A percentile compares a stretch with the other conserved stretches of the same genome.
These are phyloP conservation scores for Zygogramma bicolorata DNA, from an alignment of 2,888 invertebrate species.

Conservation along the genomic window DNA sequence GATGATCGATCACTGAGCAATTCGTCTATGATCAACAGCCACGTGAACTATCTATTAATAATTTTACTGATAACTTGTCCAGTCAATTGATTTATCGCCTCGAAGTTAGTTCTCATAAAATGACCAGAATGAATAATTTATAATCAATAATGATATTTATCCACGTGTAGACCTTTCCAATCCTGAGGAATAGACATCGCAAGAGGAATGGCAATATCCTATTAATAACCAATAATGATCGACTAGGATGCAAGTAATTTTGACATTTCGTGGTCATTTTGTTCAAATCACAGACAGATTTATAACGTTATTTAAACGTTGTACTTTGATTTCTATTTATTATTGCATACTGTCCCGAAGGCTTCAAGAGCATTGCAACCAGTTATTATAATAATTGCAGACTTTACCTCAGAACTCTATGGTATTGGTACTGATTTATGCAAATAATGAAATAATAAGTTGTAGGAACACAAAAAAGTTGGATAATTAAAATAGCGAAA, in stretches of 20 bases:
- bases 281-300: constrained; percentile 44
- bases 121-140: background rate
- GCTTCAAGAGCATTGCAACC: constrained; percentile 35
- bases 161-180: background rate
- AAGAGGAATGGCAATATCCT: background rate
- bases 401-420: constrained; percentile 14
- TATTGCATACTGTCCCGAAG: constrained; percentile 35
- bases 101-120: background rate
- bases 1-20: background rate
- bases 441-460: constrained; percentile 6
- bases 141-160: background rate
- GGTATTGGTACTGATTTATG: constrained; percentile 12
- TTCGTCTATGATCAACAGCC: background rate
- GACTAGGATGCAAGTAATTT: constrained; percentile 44
- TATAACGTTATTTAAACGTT: constrained; percentile 44
- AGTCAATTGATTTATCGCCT: background rate
- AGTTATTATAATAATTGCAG: constrained; percentile 36
- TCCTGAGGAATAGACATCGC: background rate
- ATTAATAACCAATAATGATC: constrained; percentile 27
- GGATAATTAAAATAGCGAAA: background rate
- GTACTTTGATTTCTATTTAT: constrained; percentile 43
- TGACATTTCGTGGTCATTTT: constrained; percentile 51
- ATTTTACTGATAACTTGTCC: background rate
- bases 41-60: background rate
- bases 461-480: background rate